phyloP scores from a whole-genome alignment of 1,140 invertebrate species.

The Nephotettix cincticeps region DNA sequence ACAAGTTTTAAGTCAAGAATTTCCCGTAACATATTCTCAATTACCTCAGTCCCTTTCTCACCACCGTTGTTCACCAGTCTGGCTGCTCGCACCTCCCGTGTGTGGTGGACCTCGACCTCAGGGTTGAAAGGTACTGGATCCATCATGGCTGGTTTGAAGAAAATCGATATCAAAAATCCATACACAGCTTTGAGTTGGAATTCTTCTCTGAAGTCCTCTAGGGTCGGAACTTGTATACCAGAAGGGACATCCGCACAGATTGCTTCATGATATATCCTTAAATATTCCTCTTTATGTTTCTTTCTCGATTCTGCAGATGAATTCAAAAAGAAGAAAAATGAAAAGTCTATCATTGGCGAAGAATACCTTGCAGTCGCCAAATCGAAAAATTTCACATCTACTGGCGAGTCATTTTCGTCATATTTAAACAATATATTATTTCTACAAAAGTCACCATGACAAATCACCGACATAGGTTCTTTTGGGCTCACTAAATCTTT shows the following conservation, averaged over 20 bases:
- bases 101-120: background rate
- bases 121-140: slow-evolving; percentile 9
- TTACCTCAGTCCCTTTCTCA: slow-evolving; percentile 3
- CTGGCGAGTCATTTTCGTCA: slow-evolving; percentile 36
- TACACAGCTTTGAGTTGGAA: slow-evolving; percentile 43
- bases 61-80: background rate
- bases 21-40: slow-evolving; percentile 3
- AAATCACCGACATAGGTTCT: slow-evolving; percentile 49
- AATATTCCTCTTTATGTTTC: slow-evolving; percentile 40
- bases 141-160: slow-evolving; percentile 42
- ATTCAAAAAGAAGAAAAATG: slow-evolving; percentile 48
- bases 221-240: slow-evolving; percentile 24
- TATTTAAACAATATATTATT: slow-evolving; percentile 57
- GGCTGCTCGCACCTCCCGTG: background rate
- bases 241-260: slow-evolving; percentile 14
- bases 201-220: slow-evolving; percentile 43
- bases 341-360: slow-evolving; percentile 47
- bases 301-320: slow-evolving; percentile 37
- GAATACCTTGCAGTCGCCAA: slow-evolving; percentile 45
- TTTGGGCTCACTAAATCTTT: background rate
- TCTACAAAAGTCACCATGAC: slow-evolving; percentile 57
- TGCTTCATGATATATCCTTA: slow-evolving; percentile 44
- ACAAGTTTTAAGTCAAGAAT: background rate
- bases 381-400: slow-evolving; percentile 47
- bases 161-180: slow-evolving; percentile 43